Base-by-base conservation (phyloP, 2,797 vertebrate species). In the Schizopygopsis malacanthus region DNA sequence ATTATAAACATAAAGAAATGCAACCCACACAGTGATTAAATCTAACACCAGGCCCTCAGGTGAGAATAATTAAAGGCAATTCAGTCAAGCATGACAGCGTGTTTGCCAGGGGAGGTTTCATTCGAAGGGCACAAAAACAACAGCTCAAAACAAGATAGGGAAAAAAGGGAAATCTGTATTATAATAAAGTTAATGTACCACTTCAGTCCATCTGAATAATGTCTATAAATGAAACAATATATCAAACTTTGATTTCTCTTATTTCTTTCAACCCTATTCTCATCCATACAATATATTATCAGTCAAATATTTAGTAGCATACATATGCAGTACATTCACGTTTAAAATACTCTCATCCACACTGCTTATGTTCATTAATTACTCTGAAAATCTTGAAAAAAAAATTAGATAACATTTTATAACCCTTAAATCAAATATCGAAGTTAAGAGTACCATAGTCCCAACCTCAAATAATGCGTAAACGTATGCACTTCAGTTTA, bases 1-100 rank as follows among this genome's bases (percentile, higher is more conserved):
- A 83, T 77, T 10, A 20, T 70, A 83, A 83, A 83, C 67, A 89
- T n/a, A 59, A 88, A 82, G 18, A 82, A 82, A 86, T 73, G 52
- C 20, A 85, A 84, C 83, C 88, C 78, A 89, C 86, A 72, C 47
- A 75, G 81, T 85, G 43, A 88, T 85, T 87, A 87, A 86, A 86
- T 87, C 72, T 83, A 82, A 87, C 87, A 88, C 77, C 79, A 71
- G 6, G 76, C 78, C 67, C 72, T 39, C 70, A 71, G 72, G 86
- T 89, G 85, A 80, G 87, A 65, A 87, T 28, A 83, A 88, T 86
- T 89, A 88, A 79, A 85, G 80, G 76, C 79, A 56, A 76, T 83
- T 82, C 71, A 65, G 50, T 85, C 82, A 84, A 79, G 80, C 83
- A 59, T 88, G 85, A 84, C 81, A 72, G 83, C 65, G 61, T 69